Percentiles rank a stretch among this genome's conserved stretches.
phyloP scores from a whole-genome alignment of 2,888 invertebrate species.

The Anthophora plumipes region DNA sequence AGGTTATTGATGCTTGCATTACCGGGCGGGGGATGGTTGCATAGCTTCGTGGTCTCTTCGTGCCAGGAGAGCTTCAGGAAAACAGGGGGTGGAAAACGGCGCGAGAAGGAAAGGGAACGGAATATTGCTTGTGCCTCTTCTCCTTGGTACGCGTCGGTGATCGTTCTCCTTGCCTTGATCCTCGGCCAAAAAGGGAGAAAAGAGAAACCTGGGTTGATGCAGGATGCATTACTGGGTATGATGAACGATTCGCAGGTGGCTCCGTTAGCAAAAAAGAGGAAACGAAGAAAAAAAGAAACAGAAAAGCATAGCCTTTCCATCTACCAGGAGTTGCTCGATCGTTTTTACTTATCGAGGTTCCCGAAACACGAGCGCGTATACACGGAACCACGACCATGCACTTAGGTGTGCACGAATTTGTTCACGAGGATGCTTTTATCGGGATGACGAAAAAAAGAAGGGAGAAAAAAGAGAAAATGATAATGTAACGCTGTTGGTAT shows the following conservation, averaged over 20 bases:
- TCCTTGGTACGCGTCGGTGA: constrained; percentile 67
- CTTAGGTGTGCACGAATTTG: constrained; percentile 4
- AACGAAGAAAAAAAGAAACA: no score
- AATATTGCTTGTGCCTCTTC: constrained; percentile 49
- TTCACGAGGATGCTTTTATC: constrained; percentile 27
- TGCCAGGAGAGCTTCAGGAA: constrained; percentile 55
- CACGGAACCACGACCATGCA: no score
- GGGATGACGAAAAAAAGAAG: neutral
- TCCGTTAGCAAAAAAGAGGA: constrained; percentile 47
- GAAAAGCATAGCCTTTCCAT: constrained; percentile 53
- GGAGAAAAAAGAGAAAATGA: no score
- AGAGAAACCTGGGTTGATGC: constrained; percentile 61
- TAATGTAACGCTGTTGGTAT: no score
- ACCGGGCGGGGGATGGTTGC: constrained; percentile 76
- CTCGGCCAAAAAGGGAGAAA: constrained; percentile 52
- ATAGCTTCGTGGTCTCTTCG: constrained; percentile 66
- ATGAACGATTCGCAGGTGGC: constrained; percentile 80
- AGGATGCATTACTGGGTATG: constrained; percentile 78
- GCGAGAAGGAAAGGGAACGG: constrained; percentile 27
- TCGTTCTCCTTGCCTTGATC: constrained; percentile 54
- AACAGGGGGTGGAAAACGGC: constrained; percentile 52
- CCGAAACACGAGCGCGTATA: constrained; percentile 9
- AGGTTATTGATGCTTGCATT: constrained; percentile 82
- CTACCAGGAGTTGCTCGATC: constrained; percentile 50
- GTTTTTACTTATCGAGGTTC: constrained; percentile 60